Conservation (phyloP, 2,797 vertebrate genomes). For the Lacerta viridis region DNA sequence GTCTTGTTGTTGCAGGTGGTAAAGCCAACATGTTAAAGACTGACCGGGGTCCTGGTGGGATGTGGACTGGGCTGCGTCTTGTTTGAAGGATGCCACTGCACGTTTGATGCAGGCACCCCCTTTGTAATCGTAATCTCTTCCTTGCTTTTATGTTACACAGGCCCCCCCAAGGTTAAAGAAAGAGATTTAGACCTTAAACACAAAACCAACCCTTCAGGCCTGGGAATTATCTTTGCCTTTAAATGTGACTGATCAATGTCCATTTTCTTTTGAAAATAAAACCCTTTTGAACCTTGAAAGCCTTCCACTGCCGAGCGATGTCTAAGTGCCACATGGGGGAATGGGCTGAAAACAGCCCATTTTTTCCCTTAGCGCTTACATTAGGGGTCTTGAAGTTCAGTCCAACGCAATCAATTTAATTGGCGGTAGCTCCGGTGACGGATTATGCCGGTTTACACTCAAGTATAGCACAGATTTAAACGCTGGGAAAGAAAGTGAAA, state of each 20-base stretch:
- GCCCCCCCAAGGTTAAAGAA: conserved; percentile 87
- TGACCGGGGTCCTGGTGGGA: conserved; percentile 74
- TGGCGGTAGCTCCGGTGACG: conserved; percentile 90
- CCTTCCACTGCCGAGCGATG: conserved; percentile 90
- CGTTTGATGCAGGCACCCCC: conserved; percentile 86
- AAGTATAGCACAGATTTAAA: conserved; percentile 84
- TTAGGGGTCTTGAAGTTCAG: conserved; percentile 86
- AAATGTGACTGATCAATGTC: conserved; percentile 90
- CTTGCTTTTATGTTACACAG: conserved; percentile 87
- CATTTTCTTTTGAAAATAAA: conserved; percentile 93
- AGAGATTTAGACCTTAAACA: conserved; percentile 94
- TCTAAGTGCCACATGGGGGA: conserved; percentile 92
- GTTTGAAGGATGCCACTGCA: conserved; percentile 83
- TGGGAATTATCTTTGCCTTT: conserved; percentile 89
- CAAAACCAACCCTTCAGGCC: conserved; percentile 89
- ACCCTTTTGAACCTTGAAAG: conserved; percentile 95
- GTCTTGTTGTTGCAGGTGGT: conserved; percentile 85
- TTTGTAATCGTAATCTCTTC: conserved; percentile 92
- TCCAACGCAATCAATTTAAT: conserved; percentile 87
- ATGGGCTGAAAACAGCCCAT: conserved; percentile 90
- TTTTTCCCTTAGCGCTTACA: conserved; percentile 87
- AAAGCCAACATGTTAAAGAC: conserved; percentile 84
- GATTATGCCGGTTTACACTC: conserved; percentile 94
- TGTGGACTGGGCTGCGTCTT: conserved; percentile 71
- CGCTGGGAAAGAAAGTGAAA: conserved; percentile 82